These are phyloP conservation scores for Andrena trimmerana DNA, from an alignment of 2,888 invertebrate genomes.

Conservation along the genomic window DNA sequence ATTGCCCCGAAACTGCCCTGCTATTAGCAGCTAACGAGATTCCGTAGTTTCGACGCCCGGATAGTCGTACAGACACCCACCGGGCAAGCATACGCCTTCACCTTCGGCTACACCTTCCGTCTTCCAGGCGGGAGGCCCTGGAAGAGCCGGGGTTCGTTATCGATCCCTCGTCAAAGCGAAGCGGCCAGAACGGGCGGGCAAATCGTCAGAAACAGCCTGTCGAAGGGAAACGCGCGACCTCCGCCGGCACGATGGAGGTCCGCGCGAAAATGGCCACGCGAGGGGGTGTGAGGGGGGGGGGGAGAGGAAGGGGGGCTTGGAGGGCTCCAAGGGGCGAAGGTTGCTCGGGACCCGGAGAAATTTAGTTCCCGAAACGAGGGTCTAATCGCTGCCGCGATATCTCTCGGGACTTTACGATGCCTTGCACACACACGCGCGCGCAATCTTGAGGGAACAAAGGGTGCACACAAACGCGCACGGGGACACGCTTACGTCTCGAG, in stretches of 20 bases:
- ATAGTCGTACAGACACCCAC: neutral
- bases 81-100: neutral
- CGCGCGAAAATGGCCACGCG: constrained; percentile 33
- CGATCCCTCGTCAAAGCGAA: constrained; percentile 24
- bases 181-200: neutral
- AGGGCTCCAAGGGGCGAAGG: constrained; percentile 23
- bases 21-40: neutral
- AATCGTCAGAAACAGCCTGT: neutral
- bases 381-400: constrained; percentile 80
- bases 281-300: neutral
- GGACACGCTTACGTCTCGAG: constrained; percentile 36
- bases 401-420: constrained; percentile 78
- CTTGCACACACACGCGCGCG: constrained; percentile 21
- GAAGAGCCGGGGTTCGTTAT: constrained; percentile 16
- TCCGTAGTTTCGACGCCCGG: neutral
- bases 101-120: neutral
- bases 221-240: constrained; percentile 15
- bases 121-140: neutral
- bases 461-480: constrained; percentile 2
- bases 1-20: neutral
- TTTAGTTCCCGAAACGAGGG: constrained; percentile 79
- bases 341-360: constrained; percentile 61
- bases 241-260: constrained; percentile 11
- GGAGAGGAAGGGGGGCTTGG: neutral
- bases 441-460: neutral